phyloP scores from a whole-genome alignment of 2,797 vertebrate genomes.

The Crocodylus rhombifer region DNA sequence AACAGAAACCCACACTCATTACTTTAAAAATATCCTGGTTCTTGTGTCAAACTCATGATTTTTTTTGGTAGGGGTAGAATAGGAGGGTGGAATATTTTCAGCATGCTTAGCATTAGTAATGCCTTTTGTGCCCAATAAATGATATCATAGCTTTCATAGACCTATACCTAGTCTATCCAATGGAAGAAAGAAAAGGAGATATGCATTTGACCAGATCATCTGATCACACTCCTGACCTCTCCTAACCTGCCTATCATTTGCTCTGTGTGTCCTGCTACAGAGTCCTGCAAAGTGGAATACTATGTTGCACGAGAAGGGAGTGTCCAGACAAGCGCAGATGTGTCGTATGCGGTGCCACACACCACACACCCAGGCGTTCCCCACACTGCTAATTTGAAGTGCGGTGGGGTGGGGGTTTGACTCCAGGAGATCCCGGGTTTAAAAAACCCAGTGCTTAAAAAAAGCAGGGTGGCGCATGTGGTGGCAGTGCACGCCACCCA shows the following conservation, averaged over 20 bases:
- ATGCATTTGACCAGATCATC: background rate
- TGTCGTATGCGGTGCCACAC: too few relatives aligned
- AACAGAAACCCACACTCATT: background rate
- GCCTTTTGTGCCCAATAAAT: background rate
- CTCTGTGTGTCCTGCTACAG: background rate
- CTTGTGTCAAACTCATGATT: background rate
- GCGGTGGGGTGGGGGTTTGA: too few relatives aligned
- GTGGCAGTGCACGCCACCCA: too few relatives aligned
- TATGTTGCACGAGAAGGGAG: background rate
- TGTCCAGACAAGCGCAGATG: too few relatives aligned
- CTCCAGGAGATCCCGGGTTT: too few relatives aligned
- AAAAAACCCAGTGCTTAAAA: too few relatives aligned
- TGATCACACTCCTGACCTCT: background rate
- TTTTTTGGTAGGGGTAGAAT: background rate
- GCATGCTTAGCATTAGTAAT: background rate
- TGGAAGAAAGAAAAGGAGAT: background rate
- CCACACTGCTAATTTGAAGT: too few relatives aligned
- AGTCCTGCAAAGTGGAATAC: background rate
- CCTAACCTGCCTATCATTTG: background rate
- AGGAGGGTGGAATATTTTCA: background rate
- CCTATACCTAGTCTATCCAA: background rate
- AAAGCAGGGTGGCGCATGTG: too few relatives aligned
- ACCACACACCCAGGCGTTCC: too few relatives aligned
- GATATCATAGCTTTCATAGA: background rate
- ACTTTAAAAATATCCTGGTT: background rate